These are phyloP conservation scores for Myotis lucifugus DNA, from an alignment of 2,113 vertebrate genomes.

Conservation along the genomic window DNA sequence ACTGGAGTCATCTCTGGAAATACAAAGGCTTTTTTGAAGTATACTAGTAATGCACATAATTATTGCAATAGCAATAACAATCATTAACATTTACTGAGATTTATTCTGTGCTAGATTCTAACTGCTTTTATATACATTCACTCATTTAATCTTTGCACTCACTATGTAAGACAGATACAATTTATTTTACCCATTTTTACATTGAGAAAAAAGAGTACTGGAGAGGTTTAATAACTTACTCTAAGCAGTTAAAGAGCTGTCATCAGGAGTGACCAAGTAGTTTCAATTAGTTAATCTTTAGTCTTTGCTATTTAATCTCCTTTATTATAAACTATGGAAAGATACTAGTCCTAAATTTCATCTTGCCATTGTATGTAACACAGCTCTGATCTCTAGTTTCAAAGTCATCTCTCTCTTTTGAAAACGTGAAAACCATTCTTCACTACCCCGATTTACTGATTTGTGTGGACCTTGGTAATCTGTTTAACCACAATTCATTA, in stretches of 20 bases:
- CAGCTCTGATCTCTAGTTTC: background rate
- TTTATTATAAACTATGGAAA: background rate
- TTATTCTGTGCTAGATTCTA: background rate
- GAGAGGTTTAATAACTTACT: background rate
- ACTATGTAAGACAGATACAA: background rate
- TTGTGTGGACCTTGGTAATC: background rate
- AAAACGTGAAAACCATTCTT: background rate
- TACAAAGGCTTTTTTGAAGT: background rate
- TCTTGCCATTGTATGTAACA: background rate
- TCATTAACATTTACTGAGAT: background rate
- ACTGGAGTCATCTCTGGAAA: background rate
- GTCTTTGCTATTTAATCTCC: background rate
- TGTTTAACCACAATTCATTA: background rate
- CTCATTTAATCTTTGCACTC: background rate
- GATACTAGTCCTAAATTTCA: background rate
- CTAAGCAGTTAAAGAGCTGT: background rate
- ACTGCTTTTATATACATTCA: background rate
- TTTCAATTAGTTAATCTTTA: background rate
- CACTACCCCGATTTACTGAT: background rate
- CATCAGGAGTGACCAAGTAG: background rate
- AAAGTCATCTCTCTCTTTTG: background rate
- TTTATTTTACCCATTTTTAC: background rate
- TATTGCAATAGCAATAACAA: background rate
- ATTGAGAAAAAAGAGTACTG: background rate
- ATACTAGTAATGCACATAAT: background rate